Conservation (phyloP, 2,113 vertebrate species). For the Vidua chalybeata region DNA sequence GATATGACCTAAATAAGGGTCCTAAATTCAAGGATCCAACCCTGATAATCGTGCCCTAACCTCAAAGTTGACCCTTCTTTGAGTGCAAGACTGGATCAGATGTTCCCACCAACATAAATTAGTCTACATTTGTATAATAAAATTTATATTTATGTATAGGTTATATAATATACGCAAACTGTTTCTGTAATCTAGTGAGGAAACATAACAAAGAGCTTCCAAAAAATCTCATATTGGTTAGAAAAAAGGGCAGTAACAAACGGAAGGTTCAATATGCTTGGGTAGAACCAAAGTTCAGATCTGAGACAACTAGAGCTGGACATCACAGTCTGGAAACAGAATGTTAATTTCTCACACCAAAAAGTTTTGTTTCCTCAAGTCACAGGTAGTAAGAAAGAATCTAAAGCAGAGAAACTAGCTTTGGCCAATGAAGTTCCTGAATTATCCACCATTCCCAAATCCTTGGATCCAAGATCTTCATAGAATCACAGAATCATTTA, state of each 20-base stretch:
- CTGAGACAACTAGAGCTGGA: not conserved
- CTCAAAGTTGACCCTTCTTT: not conserved
- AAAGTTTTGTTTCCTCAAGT: not conserved
- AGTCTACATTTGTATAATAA: not conserved
- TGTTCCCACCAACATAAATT: not conserved
- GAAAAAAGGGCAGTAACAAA: not conserved
- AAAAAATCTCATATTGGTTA: not conserved
- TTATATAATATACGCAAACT: not conserved
- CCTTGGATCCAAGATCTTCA: not conserved
- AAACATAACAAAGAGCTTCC: not conserved
- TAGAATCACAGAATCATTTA: not conserved
- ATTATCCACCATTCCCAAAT: not conserved
- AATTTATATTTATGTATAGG: too few relatives aligned
- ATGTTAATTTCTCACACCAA: not conserved
- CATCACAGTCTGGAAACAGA: not conserved
- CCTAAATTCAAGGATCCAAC: not conserved
- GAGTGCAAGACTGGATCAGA: not conserved
- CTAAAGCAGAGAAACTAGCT: not conserved
- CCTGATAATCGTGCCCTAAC: not conserved
- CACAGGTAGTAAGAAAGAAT: not conserved
- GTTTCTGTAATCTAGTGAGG: not conserved
- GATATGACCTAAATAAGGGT: not conserved
- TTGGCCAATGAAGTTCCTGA: not conserved
- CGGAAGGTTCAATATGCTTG: not conserved
- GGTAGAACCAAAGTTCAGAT: not conserved